Conservation (phyloP, 2,113 vertebrate genomes). For the Ramphastos sulfuratus region DNA sequence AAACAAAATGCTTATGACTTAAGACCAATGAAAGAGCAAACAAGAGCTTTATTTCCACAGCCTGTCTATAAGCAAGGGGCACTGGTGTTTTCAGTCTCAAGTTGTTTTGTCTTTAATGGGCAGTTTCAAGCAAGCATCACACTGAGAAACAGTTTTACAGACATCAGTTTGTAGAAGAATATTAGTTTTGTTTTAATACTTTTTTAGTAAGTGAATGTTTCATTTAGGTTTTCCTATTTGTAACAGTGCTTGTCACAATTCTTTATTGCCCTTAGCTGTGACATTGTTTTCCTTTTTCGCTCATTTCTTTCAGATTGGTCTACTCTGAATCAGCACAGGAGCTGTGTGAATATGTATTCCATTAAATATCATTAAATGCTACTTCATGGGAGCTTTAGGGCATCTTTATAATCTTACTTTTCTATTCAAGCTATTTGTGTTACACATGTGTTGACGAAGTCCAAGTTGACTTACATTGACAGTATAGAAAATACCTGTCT, state of each 20-base stretch:
- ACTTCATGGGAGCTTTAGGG: neutral
- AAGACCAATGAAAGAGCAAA: neutral
- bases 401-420: neutral
- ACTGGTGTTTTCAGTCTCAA: neutral
- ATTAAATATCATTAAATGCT: neutral
- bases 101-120: neutral
- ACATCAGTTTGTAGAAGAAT: neutral
- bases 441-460: neutral
- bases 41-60: neutral
- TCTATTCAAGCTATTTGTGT: neutral
- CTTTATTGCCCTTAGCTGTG: neutral
- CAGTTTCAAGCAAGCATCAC: neutral
- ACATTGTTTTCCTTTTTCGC: neutral
- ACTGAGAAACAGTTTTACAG: neutral
- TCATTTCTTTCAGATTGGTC: neutral
- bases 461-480: neutral
- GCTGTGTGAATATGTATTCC: neutral
- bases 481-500: neutral
- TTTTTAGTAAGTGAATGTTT: neutral
- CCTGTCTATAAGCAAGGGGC: neutral
- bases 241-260: neutral
- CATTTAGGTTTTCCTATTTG: neutral
- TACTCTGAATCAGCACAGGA: neutral
- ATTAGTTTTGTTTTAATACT: no score
- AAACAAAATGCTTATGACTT: neutral